Base-by-base conservation (phyloP, 35 echinoderm and acorn worm genomes). In the Apostichopus parvimensis region DNA sequence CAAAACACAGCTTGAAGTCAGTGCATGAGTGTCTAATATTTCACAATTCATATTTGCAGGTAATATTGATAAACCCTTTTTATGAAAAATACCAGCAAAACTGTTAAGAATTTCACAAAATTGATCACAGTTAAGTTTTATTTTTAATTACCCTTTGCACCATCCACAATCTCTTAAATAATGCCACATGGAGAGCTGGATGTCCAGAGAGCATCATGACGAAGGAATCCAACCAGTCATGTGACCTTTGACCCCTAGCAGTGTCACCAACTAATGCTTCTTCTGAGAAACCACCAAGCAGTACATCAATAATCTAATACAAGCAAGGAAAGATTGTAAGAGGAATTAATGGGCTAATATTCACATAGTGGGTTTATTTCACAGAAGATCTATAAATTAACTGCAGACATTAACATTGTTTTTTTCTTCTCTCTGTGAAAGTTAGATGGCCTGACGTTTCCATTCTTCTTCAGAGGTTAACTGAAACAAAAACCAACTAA, bases 181-280 rank as follows among this genome's bases (percentile, higher is more conserved):
- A 84, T 15, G 81, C 22, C 21, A 52, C 23, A 84, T 58, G 81
- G 55, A 84, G 14, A 84, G 81, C 54, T 58, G 81, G 20, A 55
- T 84, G 81, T 84, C 81, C 81, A 23, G 54, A 56, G 15, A 84
- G 81, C 81, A 84, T 84, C 14, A n/a, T 58, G 56, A 59, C n/a
- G 5, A 84, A 84, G 9, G 81, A 59, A 0, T 84, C 56, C 57
- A 84, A 59, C 54, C 81, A 84, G 54, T 84, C 12, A 25, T 14
- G 57, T 84, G 81, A 84, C 54, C 81, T 84, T 59, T 84, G 54
- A 84, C 81, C 54, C 26, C 57, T 52, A 20, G 55, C 2, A 58
- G 22, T 7, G 54, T n/a, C 56, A 58, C 54, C 28, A n/a, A 4
- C 12, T 8, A 57, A 83, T 83, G 80, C 6, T 0, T 17, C 34